A percentile compares a stretch with the other conserved stretches of the same genome.
These are phyloP conservation scores for Coreoperca whiteheadi DNA, from an alignment of 2,113 vertebrate genomes.

Conservation along the genomic window DNA sequence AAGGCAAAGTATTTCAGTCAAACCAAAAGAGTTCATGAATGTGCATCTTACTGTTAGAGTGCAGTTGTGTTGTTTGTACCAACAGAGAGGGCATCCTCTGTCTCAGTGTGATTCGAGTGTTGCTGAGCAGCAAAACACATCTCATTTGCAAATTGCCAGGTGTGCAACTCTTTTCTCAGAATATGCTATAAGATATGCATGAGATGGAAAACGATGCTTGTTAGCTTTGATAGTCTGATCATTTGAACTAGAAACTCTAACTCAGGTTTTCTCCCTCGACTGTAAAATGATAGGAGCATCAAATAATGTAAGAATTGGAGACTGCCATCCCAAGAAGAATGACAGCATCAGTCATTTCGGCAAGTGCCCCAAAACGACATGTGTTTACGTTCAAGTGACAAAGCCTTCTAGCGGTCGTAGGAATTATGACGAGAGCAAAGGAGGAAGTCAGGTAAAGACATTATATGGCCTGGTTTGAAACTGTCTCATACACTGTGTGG, in stretches of 20 bases:
- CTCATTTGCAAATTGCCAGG: slow-evolving; percentile 64
- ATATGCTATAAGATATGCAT: slow-evolving; percentile 45
- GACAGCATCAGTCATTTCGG: neutral
- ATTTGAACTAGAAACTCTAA: slow-evolving; percentile 38
- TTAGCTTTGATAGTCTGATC: slow-evolving; percentile 38
- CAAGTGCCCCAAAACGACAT: too few relatives aligned
- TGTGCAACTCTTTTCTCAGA: slow-evolving; percentile 44
- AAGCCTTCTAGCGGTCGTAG: neutral
- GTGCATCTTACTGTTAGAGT: slow-evolving; percentile 8
- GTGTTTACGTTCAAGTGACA: neutral
- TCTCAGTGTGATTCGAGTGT: slow-evolving; percentile 29
- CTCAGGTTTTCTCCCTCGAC: neutral
- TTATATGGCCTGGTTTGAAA: neutral
- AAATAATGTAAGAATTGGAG: neutral
- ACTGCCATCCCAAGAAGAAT: neutral
- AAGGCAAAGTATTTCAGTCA: slow-evolving; percentile 16
- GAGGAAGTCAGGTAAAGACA: neutral
- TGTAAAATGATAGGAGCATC: neutral
- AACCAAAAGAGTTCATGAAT: neutral
- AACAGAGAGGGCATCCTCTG: slow-evolving; percentile 4
- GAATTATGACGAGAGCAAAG: neutral
- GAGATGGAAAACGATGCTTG: slow-evolving; percentile 42
- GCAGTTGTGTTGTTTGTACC: slow-evolving; percentile 12
- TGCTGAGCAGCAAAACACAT: slow-evolving; percentile 57
- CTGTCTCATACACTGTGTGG: neutral